Conservation (phyloP, 2,888 invertebrate genomes). For the Phaedon cochleariae region DNA sequence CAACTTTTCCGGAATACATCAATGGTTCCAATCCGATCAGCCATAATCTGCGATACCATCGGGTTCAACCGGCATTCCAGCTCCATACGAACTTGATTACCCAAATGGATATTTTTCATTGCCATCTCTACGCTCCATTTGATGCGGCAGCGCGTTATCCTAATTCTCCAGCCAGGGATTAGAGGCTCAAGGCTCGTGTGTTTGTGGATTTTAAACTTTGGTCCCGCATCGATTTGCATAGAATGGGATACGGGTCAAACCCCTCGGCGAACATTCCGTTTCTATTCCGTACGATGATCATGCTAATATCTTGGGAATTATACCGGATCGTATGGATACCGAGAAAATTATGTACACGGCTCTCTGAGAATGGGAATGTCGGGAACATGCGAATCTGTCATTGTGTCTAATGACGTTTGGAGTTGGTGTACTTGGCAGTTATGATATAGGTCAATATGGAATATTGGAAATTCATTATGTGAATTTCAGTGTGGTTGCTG, state of each 20-base stretch:
- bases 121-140: conserved; percentile 9
- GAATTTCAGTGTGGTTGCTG: too few relatives aligned
- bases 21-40: neutral
- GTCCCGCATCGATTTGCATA: conserved; percentile 9
- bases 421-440: too few relatives aligned
- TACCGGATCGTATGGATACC: neutral
- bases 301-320: conserved; percentile 2
- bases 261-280: neutral
- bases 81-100: conserved; percentile 9
- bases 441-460: too few relatives aligned
- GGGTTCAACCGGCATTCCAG: conserved; percentile 2
- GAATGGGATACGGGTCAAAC: neutral
- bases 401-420: too few relatives aligned
- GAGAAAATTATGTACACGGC: neutral
- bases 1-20: neutral
- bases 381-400: neutral
- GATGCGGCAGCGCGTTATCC: neutral
- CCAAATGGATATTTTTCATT: conserved; percentile 18
- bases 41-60: neutral
- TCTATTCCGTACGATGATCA: conserved; percentile 1
- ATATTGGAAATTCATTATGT: too few relatives aligned
- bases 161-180: conserved; percentile 14
- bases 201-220: conserved; percentile 15
- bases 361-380: neutral
- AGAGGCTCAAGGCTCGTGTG: conserved; percentile 8